Evolutionary conservation across 1,140 invertebrate genomes (phyloP), one percentile per base, ranked within the genome.

Genomic region (Spodoptera frugiperda): DNA sequence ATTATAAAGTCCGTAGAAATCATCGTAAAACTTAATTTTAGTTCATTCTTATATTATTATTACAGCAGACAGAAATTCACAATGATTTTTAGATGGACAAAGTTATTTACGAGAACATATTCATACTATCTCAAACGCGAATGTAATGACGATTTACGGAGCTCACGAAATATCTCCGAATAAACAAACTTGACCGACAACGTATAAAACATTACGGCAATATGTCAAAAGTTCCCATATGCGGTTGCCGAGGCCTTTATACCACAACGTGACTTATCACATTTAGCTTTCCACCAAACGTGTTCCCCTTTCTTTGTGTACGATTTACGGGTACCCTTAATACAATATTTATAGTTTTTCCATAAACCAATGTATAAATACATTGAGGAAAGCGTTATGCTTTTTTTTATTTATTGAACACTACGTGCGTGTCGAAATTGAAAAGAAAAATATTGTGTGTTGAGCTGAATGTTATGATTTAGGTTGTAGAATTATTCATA

Each of bases 281-380:
- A 67, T 65, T 76, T 53, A 55, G 11, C 74, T 57, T 46, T 65
- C 61, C 74, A 55, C 49, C 6, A 30, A 67, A 63, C 74, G 59
- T 54, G 55, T 76, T 68, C 67, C 39, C 51, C 33, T 76, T 76
- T 76, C 68, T 57, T 68, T 54, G 63, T 67, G 33, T 76, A 67
- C 49, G 30, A 76, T 76, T 76, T 76, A 76, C 63, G 74, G 55
- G 48, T 48, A 17, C 48, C 51, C 67, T 67, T 76, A 76, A 76
- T 76, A 57, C 61, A 76, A 76, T 76, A 68, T 76, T 55, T 76
- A 68, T 76, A 76, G 74, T 51, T 65, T 73, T 59, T 48, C 70
- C 12, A 73, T 73, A 73, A 73, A 72, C 15, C 33, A 44, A 72
- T 46, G 68, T 59, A 48, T 59, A 48, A 59, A 73, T 61, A 17